Percentiles rank a stretch among this genome's conserved stretches.
Conservation (phyloP, 2,113 vertebrate species). For the Rhinoderma darwinii region DNA sequence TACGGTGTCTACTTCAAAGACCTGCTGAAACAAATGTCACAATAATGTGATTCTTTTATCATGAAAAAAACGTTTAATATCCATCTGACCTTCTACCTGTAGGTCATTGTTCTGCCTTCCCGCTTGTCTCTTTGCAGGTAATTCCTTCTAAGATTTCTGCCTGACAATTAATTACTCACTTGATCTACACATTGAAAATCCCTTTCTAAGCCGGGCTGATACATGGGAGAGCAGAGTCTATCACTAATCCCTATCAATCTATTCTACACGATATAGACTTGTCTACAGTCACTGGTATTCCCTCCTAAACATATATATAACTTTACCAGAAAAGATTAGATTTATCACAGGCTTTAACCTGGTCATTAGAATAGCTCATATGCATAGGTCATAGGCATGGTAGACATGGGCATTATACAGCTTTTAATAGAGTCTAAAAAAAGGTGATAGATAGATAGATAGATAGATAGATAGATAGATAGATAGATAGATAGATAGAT, state of each 20-base stretch:
- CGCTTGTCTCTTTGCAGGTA: not conserved
- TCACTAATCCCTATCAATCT: conserved; percentile 32
- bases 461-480: not conserved
- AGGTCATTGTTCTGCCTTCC: not conserved
- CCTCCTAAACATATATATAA: not conserved
- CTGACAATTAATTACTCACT: conserved; percentile 5
- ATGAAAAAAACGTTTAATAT: not conserved
- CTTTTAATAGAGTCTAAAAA: too few relatives aligned
- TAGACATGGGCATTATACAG: too few relatives aligned
- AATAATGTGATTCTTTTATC: not conserved
- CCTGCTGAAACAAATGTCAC: too few relatives aligned
- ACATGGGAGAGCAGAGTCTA: conserved; percentile 13
- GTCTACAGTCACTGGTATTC: not conserved
- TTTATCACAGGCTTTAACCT: not conserved
- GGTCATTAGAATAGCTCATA: too few relatives aligned
- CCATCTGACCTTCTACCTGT: not conserved
- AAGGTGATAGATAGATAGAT: too few relatives aligned
- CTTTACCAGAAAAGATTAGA: not conserved
- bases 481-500: not conserved
- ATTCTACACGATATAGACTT: not conserved
- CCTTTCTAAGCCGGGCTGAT: not conserved
- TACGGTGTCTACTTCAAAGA: too few relatives aligned
- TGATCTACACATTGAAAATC: conserved; percentile 22
- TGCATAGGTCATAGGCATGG: too few relatives aligned
- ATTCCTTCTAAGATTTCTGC: not conserved